Base-by-base conservation (phyloP, 1,140 invertebrate species). In the Lucilia cuprina region DNA sequence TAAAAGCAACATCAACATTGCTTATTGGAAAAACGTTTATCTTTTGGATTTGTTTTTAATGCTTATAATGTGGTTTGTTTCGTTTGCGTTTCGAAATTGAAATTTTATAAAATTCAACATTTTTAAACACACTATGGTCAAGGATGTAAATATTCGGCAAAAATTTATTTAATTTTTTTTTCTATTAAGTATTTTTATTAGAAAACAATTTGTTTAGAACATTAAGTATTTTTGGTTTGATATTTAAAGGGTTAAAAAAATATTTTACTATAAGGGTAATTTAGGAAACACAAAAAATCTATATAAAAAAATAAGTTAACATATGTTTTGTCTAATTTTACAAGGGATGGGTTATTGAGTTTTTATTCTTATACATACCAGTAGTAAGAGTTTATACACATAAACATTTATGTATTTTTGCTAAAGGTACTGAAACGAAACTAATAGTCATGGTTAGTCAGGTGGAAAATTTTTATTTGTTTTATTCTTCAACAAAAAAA, bases 391-490 rank as follows among this genome's bases (percentile, higher is more conserved):
- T 41, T 13, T 8, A 77, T 41, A 41, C 74, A 41, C 34, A 77
- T n/a, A 77, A 17, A 30, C 25, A 30, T 30, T 30, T 30, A n/a
- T 77, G 21, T 30, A 34, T 75, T 75, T 30, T 78, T 78, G 75
- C 41, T 12, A 49, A 50, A 80, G 77, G 41, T 25, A 49, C 41
- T 80, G 77, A 19, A 19, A 19, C 35, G 13, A 47, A 19, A 47
- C 19, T 80, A 19, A 80, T 49, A 77, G 77, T 80, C 41, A 49
- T n/a, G 77, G 77, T 21, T n/a, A 80, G 77, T 80, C 77, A 80
- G 77, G 77, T 80, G 77, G 41, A 80, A 49, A 80, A 80, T 80
- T 80, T 80, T 49, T 80, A 80, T 80, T 80, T 80, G 77, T 80
- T 80, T 80, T 80, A 19, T 70, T 17, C 9, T 13, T 60, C 5